These are phyloP conservation scores for Darevskia nairensis DNA, from an alignment of 2,797 vertebrate species.

Conservation along the genomic window DNA sequence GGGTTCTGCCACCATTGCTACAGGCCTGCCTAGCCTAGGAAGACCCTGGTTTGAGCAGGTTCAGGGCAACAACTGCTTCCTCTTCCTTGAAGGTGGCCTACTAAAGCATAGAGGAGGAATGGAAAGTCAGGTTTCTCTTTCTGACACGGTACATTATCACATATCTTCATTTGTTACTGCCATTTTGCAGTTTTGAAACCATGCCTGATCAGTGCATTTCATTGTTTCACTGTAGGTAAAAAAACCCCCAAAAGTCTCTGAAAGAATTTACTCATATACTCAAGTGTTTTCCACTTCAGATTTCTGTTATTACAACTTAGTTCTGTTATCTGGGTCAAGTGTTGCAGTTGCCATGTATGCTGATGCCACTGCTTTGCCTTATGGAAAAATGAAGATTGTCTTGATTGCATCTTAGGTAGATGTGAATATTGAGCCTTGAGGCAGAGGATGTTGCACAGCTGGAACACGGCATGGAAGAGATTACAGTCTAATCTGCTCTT, in stretches of 20 bases:
- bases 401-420: constrained; percentile 15
- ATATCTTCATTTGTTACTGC: background rate
- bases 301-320: background rate
- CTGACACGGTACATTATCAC: constrained; percentile 12
- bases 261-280: background rate
- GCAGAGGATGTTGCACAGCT: background rate
- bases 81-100: background rate
- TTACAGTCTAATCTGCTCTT: background rate
- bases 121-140: constrained; percentile 12
- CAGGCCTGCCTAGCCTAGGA: background rate
- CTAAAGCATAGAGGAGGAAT: background rate
- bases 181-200: background rate
- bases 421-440: constrained; percentile 25
- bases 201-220: background rate
- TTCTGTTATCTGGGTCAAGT: background rate
- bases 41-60: background rate
- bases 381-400: background rate
- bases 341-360: background rate
- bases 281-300: background rate
- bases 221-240: background rate
- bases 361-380: background rate
- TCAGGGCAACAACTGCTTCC: background rate
- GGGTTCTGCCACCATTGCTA: background rate
- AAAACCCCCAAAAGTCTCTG: background rate
- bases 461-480: background rate